Percentiles rank a stretch among this genome's conserved stretches.
Evolutionary conservation across 1,140 invertebrate genomes (phyloP).

Genomic region (Papilio helenus): DNA sequence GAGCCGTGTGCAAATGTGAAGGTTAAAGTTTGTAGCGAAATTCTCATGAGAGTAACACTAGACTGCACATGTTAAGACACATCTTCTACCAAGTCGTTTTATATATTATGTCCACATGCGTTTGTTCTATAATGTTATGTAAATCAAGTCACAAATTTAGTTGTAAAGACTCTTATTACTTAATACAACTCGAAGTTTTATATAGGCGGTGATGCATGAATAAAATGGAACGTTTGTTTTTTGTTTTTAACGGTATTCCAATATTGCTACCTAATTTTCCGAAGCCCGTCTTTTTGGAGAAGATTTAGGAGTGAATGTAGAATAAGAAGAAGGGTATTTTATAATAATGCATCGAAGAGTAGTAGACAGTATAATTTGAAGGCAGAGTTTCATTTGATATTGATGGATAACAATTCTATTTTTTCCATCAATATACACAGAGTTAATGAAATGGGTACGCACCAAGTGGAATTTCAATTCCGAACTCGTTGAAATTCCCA

Average conservation of each 20-base stretch:
- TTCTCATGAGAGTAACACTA: constrained; percentile 17
- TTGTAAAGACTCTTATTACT: too few relatives aligned
- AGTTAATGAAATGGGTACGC: constrained; percentile 31
- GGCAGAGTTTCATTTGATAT: background rate
- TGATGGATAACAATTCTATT: background rate
- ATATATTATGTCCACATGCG: background rate
- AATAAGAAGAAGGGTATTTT: background rate
- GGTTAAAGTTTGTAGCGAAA: constrained; percentile 1
- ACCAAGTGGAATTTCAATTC: constrained; percentile 31
- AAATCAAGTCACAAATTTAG: background rate
- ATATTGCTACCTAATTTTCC: too few relatives aligned
- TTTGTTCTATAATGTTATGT: background rate
- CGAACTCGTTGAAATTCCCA: constrained; percentile 26
- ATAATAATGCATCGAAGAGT: background rate
- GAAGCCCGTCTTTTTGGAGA: background rate
- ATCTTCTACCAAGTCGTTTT: background rate
- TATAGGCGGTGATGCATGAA: too few relatives aligned
- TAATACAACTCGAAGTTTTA: too few relatives aligned
- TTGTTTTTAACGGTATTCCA: too few relatives aligned
- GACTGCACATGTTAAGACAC: constrained; percentile 17
- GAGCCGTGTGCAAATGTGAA: background rate
- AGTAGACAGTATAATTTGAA: too few relatives aligned
- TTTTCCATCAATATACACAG: background rate
- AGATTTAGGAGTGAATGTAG: background rate
- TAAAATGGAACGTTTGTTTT: too few relatives aligned